Evolutionary conservation across 2,797 vertebrate species (phyloP), one percentile per base, ranked within the genome.

Genomic region (Ctenochaetus hawaiiensis): DNA sequence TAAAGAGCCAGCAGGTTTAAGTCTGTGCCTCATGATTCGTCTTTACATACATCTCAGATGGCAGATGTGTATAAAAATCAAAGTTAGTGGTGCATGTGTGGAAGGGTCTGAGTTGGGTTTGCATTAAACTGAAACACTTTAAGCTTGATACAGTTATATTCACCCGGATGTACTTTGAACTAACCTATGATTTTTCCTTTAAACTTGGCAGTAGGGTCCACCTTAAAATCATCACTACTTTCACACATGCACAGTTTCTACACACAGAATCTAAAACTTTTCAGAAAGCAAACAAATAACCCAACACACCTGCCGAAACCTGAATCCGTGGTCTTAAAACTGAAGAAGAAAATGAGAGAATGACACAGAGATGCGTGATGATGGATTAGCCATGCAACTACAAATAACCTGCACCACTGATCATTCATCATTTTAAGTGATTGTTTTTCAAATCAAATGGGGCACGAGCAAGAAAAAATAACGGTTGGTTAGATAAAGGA

Each of bases 291-390:
- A 69, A 56, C 72, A 84, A 74, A 78, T 72, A 61, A 70, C 77
- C 71, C 80, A 77, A 91, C 87, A 87, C 90, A 86, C 88, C 88
- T 91, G 88, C 82, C 83, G 58, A 84, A 87, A 86, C 90, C 86
- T 80, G 86, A 49, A 71, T 91, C 88, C 78, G 41, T 77, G 71
- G 87, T 83, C 87, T 86, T 90, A 80, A 90, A 90, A 90, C 90
- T 90, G 84, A 83, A 85, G 85, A 87, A 89, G 82, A 91, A 81
- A 87, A 72, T 81, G 82, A 89, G 87, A 90, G 82, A 87, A 78
- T 80, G 76, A 88, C 74, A 88, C 67, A 84, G 65, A 86, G 61
- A 78, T 81, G 75, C 17, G 16, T 69, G 63, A 82, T 20, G 71
- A 63, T 57, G 67, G 68, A 48, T 75, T 64, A 54, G 51, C 75